Percentiles rank a stretch among this genome's conserved stretches.
Evolutionary conservation across 2,888 invertebrate species (phyloP).

Genomic region (Prenolepis imparis): DNA sequence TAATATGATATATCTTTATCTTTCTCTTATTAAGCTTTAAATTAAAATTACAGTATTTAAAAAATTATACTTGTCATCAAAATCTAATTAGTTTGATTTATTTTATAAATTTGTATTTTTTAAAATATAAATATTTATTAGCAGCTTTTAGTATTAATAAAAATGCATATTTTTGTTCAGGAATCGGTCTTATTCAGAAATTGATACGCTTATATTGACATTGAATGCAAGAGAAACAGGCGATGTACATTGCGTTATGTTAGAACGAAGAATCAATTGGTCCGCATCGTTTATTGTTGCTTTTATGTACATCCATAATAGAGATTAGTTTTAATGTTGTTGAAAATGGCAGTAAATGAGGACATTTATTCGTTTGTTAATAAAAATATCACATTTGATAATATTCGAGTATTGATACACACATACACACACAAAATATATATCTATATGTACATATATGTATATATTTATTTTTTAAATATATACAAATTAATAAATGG

Average conservation of each 20-base stretch:
- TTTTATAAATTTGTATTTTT: not conserved
- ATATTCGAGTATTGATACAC: not conserved
- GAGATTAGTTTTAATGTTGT: not conserved
- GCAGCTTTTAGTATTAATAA: not conserved
- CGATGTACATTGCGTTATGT: conserved; percentile 45
- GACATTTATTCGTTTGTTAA: not conserved
- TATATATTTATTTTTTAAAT: no score
- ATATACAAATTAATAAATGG: not conserved
- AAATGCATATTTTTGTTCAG: not conserved
- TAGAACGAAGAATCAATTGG: conserved; percentile 57
- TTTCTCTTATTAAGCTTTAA: no score
- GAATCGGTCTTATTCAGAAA: not conserved
- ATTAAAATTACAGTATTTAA: no score
- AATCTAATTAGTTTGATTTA: not conserved
- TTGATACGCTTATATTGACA: conserved; percentile 14
- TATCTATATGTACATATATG: no score
- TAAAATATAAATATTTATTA: not conserved
- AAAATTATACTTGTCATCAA: not conserved
- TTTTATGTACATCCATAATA: conserved; percentile 48
- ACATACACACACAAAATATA: no score
- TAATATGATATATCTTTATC: no score
- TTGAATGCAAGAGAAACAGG: not conserved
- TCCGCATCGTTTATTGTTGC: conserved; percentile 64
- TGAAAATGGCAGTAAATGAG: not conserved
- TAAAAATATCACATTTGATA: not conserved